Conservation (phyloP, 2,113 vertebrate genomes). For the Budorcas taxicolor region DNA sequence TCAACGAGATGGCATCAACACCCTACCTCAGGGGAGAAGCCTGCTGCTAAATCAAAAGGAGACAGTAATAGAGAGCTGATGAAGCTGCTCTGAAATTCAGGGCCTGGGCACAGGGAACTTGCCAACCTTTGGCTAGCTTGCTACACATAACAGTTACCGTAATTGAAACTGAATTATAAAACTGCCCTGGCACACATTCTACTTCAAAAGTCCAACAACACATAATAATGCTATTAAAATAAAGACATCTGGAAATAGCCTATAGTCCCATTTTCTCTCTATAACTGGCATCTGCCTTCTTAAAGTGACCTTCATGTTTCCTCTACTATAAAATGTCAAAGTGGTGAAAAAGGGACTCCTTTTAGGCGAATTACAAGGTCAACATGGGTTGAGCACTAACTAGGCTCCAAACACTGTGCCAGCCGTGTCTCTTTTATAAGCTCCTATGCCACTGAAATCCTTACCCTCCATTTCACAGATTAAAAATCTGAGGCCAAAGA, state of each 20-base stretch:
- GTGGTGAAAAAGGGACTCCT: neutral
- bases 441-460: neutral
- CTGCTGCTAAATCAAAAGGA: constrained; percentile 32
- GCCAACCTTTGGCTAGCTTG: constrained; percentile 9
- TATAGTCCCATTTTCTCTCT: neutral
- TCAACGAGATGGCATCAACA: neutral
- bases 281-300: neutral
- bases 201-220: neutral
- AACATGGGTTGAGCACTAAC: neutral
- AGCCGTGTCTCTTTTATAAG: neutral
- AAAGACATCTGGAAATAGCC: neutral
- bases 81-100: constrained; percentile 29
- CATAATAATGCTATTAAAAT: neutral
- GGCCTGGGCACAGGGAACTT: neutral
- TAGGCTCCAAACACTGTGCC: neutral
- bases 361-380: neutral
- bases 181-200: neutral
- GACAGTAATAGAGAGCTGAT: constrained; percentile 55
- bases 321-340: neutral
- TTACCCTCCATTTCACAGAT: neutral
- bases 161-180: constrained; percentile 40
- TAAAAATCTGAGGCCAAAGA: neutral
- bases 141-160: neutral
- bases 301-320: neutral
- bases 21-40: neutral